Conservation (phyloP, 2,797 vertebrate genomes). For the Paramormyrops hopkinsi region DNA sequence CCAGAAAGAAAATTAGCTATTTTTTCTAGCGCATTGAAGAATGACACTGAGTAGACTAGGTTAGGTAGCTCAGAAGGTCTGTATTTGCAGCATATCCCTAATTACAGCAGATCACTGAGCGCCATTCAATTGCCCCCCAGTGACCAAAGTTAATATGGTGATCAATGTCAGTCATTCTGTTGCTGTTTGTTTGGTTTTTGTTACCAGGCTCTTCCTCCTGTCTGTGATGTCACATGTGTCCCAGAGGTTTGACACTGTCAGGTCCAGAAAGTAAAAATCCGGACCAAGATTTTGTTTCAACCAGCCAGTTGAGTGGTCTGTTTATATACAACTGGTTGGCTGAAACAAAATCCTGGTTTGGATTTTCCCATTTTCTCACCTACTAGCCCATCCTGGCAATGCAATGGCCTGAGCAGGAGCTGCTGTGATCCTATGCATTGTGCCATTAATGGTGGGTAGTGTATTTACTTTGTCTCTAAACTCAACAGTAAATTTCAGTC, state of each 20-base stretch:
- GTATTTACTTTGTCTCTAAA: background rate
- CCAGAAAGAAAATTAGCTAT: slow-evolving; percentile 35
- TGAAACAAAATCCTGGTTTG: background rate
- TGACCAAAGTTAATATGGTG: background rate
- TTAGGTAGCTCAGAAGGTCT: background rate
- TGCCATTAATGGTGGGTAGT: background rate
- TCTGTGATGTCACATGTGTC: background rate
- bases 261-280: background rate
- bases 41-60: background rate
- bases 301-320: background rate
- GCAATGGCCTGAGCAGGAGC: background rate
- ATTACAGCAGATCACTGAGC: background rate
- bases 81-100: background rate
- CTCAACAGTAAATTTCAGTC: background rate
- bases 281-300: background rate
- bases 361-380: background rate
- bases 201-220: background rate
- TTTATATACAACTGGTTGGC: background rate
- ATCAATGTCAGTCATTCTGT: background rate
- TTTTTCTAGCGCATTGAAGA: background rate
- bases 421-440: background rate
- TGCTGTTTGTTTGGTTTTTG: background rate
- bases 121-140: background rate
- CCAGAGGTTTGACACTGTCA: background rate
- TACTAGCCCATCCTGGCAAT: slow-evolving; percentile 29